Base-by-base conservation (phyloP, 2,888 invertebrate species). In the Lepidocyrtinus sp. region DNA sequence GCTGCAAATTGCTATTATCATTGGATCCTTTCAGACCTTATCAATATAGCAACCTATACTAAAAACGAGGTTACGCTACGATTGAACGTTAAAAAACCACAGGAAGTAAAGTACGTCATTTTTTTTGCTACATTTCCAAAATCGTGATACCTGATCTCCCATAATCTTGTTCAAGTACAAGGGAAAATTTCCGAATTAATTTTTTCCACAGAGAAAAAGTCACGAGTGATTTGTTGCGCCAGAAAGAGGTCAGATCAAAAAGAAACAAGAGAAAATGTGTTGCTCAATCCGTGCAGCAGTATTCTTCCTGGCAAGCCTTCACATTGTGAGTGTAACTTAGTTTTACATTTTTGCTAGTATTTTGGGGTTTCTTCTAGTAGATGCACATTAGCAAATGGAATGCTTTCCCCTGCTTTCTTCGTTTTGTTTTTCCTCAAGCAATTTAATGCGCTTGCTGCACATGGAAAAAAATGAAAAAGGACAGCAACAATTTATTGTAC, bases 271-370 rank as follows among this genome's bases (percentile, higher is more conserved):
- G 46, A 82, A 64, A 71, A 84, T 84, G 84, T 84, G 84, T 74
- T 84, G 84, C 79, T 83, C 83, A 74, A 84, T 84, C 62, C 73
- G 85, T 68, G 85, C 79, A 1, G 83, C 82, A 27, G 83, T 82
- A 7, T 85, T 83, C 75, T 83, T 82, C 69, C 82, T 85, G 9
- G 80, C 85, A 12, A 82, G 82, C 73, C 74, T 85, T 68, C 85
- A 85, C 64, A 81, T 85, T 74, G 85, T 85, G 81, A 85, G 85
- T 75, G 7, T 24, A 62, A 68, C 36, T 63, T 63, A 55, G 75
- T 67, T 67, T 55, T 36, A n/a, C n/a, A n/a, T n/a, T n/a, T n/a
- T n/a, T n/a, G n/a, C n/a, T n/a, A n/a, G n/a, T n/a, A n/a, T n/a
- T n/a, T n/a, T n/a, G n/a, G n/a, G n/a, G n/a, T n/a, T n/a, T n/a